phyloP scores from a whole-genome alignment of 2,888 invertebrate genomes.

The Xylota sylvarum region DNA sequence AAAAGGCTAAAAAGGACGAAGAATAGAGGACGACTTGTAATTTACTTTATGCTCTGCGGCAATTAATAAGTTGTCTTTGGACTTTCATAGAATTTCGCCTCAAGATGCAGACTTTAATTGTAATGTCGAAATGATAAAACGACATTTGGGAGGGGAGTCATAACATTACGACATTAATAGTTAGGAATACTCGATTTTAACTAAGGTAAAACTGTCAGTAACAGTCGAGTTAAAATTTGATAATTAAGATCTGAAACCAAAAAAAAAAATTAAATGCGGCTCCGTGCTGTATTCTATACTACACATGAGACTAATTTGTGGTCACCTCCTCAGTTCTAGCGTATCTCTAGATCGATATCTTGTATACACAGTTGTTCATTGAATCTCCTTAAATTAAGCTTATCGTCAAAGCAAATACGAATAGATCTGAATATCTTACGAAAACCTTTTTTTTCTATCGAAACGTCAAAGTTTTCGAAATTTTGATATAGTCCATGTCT shows the following conservation, averaged over 20 bases:
- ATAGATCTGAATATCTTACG: no score
- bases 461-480: no score
- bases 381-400: no score
- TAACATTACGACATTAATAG: background rate
- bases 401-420: no score
- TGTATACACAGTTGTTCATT: no score
- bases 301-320: no score
- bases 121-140: slow-evolving; percentile 63
- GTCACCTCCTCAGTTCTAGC: no score
- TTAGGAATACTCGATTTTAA: background rate
- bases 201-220: background rate
- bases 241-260: background rate
- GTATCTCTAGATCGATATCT: no score
- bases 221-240: background rate
- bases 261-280: no score
- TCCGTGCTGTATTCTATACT: no score
- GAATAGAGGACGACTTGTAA: slow-evolving; percentile 65
- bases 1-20: slow-evolving; percentile 16
- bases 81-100: slow-evolving; percentile 62
- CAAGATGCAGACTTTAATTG: slow-evolving; percentile 66
- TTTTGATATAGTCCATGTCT: no score
- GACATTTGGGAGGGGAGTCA: background rate
- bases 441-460: no score
- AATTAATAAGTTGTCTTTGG: slow-evolving; percentile 74
- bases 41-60: slow-evolving; percentile 70